These are phyloP conservation scores for Scortum barcoo DNA, from an alignment of 2,113 vertebrate species.

Conservation along the genomic window DNA sequence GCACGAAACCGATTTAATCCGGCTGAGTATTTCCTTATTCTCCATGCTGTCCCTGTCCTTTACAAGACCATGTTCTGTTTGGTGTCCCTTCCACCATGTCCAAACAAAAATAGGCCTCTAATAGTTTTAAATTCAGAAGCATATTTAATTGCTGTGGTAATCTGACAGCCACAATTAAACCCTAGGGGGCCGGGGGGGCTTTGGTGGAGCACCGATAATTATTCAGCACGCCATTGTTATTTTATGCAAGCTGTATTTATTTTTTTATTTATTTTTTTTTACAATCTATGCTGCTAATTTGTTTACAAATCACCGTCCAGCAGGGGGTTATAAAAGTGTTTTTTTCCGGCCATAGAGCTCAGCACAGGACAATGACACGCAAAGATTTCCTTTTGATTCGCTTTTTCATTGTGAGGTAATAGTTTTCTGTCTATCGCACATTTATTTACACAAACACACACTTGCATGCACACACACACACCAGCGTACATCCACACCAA, in stretches of 20 bases:
- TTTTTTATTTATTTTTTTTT: neutral
- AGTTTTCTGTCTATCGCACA: neutral
- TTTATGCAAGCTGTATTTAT: conserved; percentile 19
- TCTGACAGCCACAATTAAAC: conserved; percentile 52
- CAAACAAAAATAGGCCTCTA: conserved; percentile 37
- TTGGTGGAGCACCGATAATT: conserved; percentile 35
- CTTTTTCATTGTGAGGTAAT: neutral
- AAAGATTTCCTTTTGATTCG: neutral
- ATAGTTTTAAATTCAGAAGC: conserved; percentile 54
- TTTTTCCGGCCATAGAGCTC: conserved; percentile 2
- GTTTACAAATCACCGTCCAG: conserved; percentile 42
- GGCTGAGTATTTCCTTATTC: conserved; percentile 20
- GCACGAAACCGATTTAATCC: conserved; percentile 52
- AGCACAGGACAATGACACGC: neutral
- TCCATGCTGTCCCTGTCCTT: neutral
- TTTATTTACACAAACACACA: too few species aligned
- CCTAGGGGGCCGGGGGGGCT: conserved; percentile 6
- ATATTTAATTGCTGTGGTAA: conserved; percentile 67
- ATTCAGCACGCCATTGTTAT: conserved; percentile 46
- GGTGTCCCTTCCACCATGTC: conserved; percentile 34
- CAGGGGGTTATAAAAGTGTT: conserved; percentile 12
- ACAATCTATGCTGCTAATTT: conserved; percentile 44
- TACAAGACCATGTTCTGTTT: conserved; percentile 55
- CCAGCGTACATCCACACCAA: neutral
- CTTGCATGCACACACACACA: neutral